Conservation (phyloP, 2,797 vertebrate genomes). For the Tenualosa ilisha region DNA sequence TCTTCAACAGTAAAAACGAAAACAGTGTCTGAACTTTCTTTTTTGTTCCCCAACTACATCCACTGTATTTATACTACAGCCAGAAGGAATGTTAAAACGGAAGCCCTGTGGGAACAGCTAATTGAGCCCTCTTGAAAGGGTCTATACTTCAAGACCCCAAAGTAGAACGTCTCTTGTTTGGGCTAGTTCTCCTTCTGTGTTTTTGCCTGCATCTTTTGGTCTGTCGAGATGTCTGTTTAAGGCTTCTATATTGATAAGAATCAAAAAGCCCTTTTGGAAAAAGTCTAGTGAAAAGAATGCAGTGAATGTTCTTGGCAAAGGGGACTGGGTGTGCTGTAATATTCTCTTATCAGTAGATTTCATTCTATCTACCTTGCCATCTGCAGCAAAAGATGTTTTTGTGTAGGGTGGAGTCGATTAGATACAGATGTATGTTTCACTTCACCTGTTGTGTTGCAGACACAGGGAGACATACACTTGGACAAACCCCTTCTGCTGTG, state of each 20-base stretch:
- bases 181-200: too few relatives aligned
- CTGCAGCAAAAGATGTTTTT: neutral
- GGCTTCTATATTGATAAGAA: neutral
- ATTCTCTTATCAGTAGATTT: neutral
- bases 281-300: neutral
- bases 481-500: constrained; percentile 95
- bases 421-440: neutral
- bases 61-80: too few relatives aligned
- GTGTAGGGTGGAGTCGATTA: neutral
- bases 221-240: neutral
- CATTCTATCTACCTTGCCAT: neutral
- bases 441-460: constrained; percentile 64
- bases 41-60: too few relatives aligned
- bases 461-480: constrained; percentile 93
- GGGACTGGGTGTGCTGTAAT: neutral
- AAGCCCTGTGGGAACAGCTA: too few relatives aligned
- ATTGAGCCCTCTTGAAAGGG: too few relatives aligned
- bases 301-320: neutral
- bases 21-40: too few relatives aligned
- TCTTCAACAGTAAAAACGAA: too few relatives aligned
- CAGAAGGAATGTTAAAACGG: too few relatives aligned
- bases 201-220: neutral
- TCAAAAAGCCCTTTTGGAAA: neutral
- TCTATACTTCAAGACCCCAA: neutral
- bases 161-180: neutral